Evolutionary conservation across 2,113 vertebrate species (phyloP).

Genomic region (Heterocephalus glaber): DNA sequence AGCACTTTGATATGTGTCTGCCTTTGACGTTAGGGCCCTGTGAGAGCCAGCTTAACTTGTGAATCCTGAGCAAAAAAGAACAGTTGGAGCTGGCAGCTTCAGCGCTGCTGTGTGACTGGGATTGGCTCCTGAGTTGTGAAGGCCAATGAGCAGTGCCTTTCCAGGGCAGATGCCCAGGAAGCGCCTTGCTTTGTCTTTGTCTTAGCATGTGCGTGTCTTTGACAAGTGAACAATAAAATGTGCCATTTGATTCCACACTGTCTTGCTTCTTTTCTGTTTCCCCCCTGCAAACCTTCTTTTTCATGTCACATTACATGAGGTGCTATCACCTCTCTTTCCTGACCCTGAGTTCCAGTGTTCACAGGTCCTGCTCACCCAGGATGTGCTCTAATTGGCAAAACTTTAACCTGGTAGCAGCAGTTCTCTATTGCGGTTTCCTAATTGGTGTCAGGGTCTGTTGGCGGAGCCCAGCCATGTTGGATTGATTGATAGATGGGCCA

Average conservation of each 20-base stretch:
- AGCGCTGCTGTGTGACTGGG: neutral
- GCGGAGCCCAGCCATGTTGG: constrained; percentile 35
- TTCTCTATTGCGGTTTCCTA: constrained; percentile 58
- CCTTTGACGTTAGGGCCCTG: constrained; percentile 66
- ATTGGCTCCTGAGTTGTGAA: neutral
- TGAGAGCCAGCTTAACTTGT: constrained; percentile 2
- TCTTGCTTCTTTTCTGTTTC: constrained; percentile 36
- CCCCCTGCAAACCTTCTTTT: constrained; percentile 58
- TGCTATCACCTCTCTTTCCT: constrained; percentile 54
- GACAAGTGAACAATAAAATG: constrained; percentile 65
- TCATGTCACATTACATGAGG: constrained; percentile 60
- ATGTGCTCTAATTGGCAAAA: constrained; percentile 79
- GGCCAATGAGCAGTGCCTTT: constrained; percentile 28
- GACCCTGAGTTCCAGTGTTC: constrained; percentile 60
- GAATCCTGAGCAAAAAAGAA: constrained; percentile 60
- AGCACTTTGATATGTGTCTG: constrained; percentile 59
- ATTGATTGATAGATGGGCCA: constrained; percentile 61
- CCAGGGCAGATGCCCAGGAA: neutral
- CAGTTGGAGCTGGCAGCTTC: constrained; percentile 50
- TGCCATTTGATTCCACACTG: constrained; percentile 68
- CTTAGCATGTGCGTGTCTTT: constrained; percentile 55
- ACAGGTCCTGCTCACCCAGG: constrained; percentile 45
- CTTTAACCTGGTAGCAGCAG: constrained; percentile 67
- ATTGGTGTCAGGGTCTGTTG: constrained; percentile 74
- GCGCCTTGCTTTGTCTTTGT: constrained; percentile 30